Evolutionary conservation across 2,888 invertebrate species (phyloP), one percentile per base, ranked within the genome.

Genomic region (Halictus ligatus): DNA sequence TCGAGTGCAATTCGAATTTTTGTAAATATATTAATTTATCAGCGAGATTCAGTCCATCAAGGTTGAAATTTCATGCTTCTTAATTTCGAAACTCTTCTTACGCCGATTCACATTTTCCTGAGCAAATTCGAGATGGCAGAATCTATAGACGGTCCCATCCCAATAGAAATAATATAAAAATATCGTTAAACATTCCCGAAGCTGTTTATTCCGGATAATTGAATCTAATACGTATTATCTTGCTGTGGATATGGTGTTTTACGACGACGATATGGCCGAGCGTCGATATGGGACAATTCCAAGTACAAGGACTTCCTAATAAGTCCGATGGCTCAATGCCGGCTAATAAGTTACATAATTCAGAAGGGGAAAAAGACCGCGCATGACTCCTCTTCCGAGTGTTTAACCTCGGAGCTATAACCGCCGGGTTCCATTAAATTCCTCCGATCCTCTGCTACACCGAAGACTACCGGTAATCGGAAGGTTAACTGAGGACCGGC

Each of bases 401-500:
- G 90, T 90, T 89, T 89, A 85, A 90, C 89, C 92, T 86, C 89
- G 85, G 83, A 90, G 89, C 91, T 84, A 90, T 90, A 90, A 88
- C 90, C 90, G 92, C 92, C 92, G 91, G 92, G 89, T 92, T 90
- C 89, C 91, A 93, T 93, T 92, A 92, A 93, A 93, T 93, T 92
- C 91, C 89, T 87, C 83, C 91, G 90, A 92, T 91, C 90, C 91
- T 89, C 40, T 88, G 71, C n/a, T 71, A 71, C 71, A 71, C 43
- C 71, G 71, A 71, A 71, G 90, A 90, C 91, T 92, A 91, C 91
- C 89, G 69, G 92, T 89, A 89, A 90, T 91, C 87, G 91, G 90
- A 90, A 88, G 87, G 84, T 89, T 89, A 81, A 78, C 86, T 58
- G n/a, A 80, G 81, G 75, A 84, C 83, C 74, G 84, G 85, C 85